Evolutionary conservation across 2,888 invertebrate species (phyloP).

Genomic region (Biston betularia): DNA sequence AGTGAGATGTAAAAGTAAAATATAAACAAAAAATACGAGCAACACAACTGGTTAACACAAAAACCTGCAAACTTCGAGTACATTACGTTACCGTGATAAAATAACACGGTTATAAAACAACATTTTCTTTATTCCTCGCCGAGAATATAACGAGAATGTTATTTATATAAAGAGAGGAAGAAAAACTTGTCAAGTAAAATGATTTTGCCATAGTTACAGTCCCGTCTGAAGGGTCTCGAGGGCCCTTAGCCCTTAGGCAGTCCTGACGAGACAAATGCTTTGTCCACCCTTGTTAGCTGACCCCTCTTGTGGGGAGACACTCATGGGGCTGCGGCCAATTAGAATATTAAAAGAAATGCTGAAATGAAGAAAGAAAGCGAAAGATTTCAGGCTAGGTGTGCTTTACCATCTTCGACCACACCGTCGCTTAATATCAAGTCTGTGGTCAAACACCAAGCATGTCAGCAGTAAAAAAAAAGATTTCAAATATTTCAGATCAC

Average conservation of each 20-base stretch:
- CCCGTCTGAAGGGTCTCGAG: constrained; percentile 13
- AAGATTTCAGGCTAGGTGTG: no score
- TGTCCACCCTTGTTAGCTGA: constrained; percentile 36
- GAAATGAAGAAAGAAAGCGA: background rate
- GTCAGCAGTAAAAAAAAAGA: no score
- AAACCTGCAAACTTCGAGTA: background rate
- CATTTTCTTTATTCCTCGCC: constrained; percentile 11
- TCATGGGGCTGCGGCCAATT: constrained; percentile 17
- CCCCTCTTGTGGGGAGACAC: constrained; percentile 25
- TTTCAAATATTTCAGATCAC: background rate
- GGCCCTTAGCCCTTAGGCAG: constrained; percentile 22
- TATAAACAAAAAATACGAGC: no score
- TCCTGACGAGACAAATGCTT: constrained; percentile 38
- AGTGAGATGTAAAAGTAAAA: no score
- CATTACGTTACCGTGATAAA: background rate
- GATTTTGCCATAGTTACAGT: constrained; percentile 27
- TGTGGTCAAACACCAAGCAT: no score
- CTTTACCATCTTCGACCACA: no score
- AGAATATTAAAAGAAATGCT: constrained; percentile 22
- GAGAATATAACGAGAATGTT: constrained; percentile 6
- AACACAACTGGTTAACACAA: background rate
- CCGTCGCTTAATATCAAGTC: no score
- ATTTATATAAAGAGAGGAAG: constrained; percentile 19
- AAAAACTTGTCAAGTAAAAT: constrained; percentile 28
- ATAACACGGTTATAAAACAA: constrained; percentile 10